Base-by-base conservation (phyloP, 2,888 invertebrate genomes). In the Auanema freiburgensis region DNA sequence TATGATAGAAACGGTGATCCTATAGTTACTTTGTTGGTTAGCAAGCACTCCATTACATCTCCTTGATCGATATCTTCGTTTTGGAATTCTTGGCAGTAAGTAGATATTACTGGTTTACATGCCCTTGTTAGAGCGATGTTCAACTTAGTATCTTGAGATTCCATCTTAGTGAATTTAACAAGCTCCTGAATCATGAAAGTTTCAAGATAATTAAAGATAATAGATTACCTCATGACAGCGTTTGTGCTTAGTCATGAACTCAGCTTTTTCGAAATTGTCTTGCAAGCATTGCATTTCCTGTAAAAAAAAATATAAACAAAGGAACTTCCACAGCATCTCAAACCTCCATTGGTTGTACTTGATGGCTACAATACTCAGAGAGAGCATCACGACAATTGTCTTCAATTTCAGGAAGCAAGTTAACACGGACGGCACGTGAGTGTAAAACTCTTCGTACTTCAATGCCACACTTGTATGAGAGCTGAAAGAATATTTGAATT, bases 401-500 rank as follows among this genome's bases (percentile, higher is more conserved):
- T 86, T 96, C 96, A 54, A 98, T 90, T 85, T 94, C 92, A 1
- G 97, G 97, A 80, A 93, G 90, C 46, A 98, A 87, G 83, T 94
- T 92, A 1, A 97, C 94, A 80, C 91, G 92, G 8, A 91, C 88
- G 0, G 97, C 94, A 68, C 97, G 88, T 84, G 93, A 92, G 40
- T 92, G 88, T 92, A 98, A 93, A 46, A 94, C 92, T 69, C 93
- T 89, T 74, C 90, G 89, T 2, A 97, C 90, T 86, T 97, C 92
- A 62, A 80, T 78, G 2, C 83, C 86, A 79, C 89, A 89, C 23
- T 85, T 84, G 44, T 83, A 76, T 53, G 84, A 85, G 55, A 89
- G 76, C 87, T 88, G 71, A 62, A 82, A 74, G 24, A 51, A 11
- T 10, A 18, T 18, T 11, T 25, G 1, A 16, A 23, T 23, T 46